phyloP scores from a whole-genome alignment of 2,797 vertebrate genomes.

The Danio aesculapii region DNA sequence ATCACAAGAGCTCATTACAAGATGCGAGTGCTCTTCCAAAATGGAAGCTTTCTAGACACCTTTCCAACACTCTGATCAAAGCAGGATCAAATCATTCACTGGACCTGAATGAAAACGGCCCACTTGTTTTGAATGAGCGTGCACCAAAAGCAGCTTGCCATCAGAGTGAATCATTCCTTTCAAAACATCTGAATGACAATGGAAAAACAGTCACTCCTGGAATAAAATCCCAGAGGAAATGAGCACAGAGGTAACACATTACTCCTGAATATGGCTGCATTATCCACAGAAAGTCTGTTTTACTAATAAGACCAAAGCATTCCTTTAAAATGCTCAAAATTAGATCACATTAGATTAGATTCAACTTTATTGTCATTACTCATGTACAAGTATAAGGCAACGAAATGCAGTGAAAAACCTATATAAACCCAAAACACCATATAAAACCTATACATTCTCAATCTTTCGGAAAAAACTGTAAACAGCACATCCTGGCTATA shows the following conservation, averaged over 20 bases:
- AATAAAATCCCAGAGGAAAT: conserved; percentile 4
- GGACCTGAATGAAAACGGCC: conserved; percentile 56
- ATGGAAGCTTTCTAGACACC: conserved; percentile 46
- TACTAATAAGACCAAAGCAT: neutral
- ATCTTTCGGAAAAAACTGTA: conserved; percentile 2
- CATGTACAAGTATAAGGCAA: no score
- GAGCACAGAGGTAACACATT: neutral
- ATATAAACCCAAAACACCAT: neutral
- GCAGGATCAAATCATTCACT: conserved; percentile 55
- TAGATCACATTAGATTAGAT: neutral
- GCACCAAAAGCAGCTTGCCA: conserved; percentile 49
- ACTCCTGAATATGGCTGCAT: neutral
- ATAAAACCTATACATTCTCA: neutral
- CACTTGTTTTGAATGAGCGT: conserved; percentile 55
- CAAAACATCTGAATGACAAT: conserved; percentile 29
- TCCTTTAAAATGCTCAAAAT: neutral
- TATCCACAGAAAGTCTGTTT: neutral
- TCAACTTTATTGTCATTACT: no score
- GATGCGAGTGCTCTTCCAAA: conserved; percentile 19
- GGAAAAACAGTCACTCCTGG: conserved; percentile 1
- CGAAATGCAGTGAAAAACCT: no score
- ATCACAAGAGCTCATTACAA: conserved; percentile 18
- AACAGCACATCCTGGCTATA: conserved; percentile 17
- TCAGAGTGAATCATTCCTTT: conserved; percentile 38
- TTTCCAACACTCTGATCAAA: conserved; percentile 62